phyloP scores from a whole-genome alignment of 2,888 invertebrate species.

The Harpagoxenus sublaevis region DNA sequence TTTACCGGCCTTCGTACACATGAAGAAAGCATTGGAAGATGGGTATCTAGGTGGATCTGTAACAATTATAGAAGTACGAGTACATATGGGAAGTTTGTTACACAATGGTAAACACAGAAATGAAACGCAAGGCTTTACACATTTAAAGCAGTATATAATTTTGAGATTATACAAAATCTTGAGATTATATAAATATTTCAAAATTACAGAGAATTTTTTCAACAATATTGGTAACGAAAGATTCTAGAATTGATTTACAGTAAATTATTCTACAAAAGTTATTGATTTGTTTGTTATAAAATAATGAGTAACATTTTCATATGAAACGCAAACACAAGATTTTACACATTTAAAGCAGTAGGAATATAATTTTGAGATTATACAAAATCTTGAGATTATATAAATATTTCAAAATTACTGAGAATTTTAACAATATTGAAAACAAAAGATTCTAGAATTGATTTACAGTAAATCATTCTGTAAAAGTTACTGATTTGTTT shows the following conservation, averaged over 20 bases:
- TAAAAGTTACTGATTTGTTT: too few species aligned
- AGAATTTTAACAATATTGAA: too few species aligned
- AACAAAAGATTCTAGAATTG: too few species aligned
- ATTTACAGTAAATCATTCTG: too few species aligned
- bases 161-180: neutral
- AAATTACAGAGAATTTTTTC: neutral
- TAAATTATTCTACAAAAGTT: neutral
- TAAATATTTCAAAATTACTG: too few species aligned
- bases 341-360: too few species aligned
- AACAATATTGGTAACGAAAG: neutral
- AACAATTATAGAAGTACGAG: slow-evolving; percentile 94
- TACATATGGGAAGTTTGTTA: slow-evolving; percentile 94
- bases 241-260: neutral
- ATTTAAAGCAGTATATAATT: neutral
- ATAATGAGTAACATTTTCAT: too few species aligned
- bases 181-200: neutral
- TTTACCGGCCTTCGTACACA: slow-evolving; percentile 95
- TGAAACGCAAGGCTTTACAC: neutral
- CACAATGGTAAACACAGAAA: slow-evolving; percentile 87
- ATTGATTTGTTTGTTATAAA: neutral
- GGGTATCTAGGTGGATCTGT: slow-evolving; percentile 94
- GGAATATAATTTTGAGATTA: too few species aligned
- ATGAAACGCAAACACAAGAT: too few species aligned
- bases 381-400: too few species aligned
- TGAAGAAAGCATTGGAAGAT: slow-evolving; percentile 94